phyloP scores from a whole-genome alignment of 2,888 invertebrate genomes.

The Diarsia mendica region DNA sequence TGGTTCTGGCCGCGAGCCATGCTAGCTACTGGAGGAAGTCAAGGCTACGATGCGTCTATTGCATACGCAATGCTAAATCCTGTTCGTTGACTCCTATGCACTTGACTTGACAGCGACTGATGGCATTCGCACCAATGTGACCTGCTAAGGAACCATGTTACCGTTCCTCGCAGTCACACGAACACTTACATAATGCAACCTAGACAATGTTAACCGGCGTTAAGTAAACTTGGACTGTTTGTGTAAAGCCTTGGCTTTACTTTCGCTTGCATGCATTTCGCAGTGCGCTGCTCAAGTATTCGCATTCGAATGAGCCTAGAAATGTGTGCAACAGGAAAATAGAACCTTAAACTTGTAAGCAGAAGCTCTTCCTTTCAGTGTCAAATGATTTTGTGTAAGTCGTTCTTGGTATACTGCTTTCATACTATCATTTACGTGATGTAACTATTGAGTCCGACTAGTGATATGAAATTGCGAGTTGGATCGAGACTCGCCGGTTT shows the following conservation, averaged over 20 bases:
- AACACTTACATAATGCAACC: constrained; percentile 86
- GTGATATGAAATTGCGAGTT: constrained; percentile 80
- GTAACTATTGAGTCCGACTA: constrained; percentile 82
- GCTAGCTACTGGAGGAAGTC: constrained; percentile 81
- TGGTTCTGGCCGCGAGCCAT: constrained; percentile 85
- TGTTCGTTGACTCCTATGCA: constrained; percentile 88
- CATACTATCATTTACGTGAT: constrained; percentile 86
- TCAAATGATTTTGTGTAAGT: constrained; percentile 61
- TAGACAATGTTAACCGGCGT: constrained; percentile 79
- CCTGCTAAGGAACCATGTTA: constrained; percentile 88
- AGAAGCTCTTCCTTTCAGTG: constrained; percentile 69
- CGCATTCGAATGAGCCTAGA: constrained; percentile 72
- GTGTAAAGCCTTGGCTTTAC: constrained; percentile 78
- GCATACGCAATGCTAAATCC: constrained; percentile 87
- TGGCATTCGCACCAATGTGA: constrained; percentile 88
- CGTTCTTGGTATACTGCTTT: constrained; percentile 68
- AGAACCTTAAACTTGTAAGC: constrained; percentile 69
- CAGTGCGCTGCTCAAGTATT: constrained; percentile 75
- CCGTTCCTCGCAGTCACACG: constrained; percentile 85
- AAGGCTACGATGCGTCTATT: constrained; percentile 83
- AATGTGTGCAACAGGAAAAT: constrained; percentile 64
- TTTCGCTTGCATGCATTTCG: constrained; percentile 80
- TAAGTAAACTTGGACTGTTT: constrained; percentile 80
- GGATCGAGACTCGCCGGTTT: constrained; percentile 72
- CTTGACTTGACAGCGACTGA: constrained; percentile 88